Evolutionary conservation across 2,888 invertebrate species (phyloP), one percentile per base, ranked within the genome.

Genomic region (Hirtodrosophila histrioides): DNA sequence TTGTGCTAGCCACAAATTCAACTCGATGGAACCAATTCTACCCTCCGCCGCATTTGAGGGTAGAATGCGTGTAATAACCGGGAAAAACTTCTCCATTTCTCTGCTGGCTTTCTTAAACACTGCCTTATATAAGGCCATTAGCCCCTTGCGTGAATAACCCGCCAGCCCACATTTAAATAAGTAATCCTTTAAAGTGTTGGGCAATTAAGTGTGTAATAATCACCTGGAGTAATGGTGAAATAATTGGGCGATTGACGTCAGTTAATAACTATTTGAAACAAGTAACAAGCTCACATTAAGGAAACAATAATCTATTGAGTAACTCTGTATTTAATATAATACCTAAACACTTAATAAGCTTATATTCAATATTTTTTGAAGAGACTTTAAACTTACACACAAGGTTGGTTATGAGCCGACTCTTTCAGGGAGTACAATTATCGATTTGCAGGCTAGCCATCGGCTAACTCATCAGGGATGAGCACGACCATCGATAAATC

Each of bases 1-100:
- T 11, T 89, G 86, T 0, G 84, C 86, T 53, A 89, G 51, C 72
- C 78, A 84, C 23, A 86, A 41, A 44, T 86, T 89, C 17, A 88
- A 62, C 48, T 86, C 78, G 4, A 89, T 76, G 1, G 89, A 89
- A 31, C 89, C 89, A 10, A 89, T 68, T 36, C 23, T 61, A 3
- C 89, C 89, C 17, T 57, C 63, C 0, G 55, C 48, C 3, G 86
- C 75, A 67, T 86, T 69, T 0, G 89, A 89, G 29, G 78, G 75
- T 31, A 65, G 49, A 46, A 86, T n/a, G 4, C 31, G 63, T 17
- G 62, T 61, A 10, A 49, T 50, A 4, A 48, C 10, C 7, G 33
- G 41, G 39, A 60, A 12, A 6, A 81, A 39, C 33, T 54, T 66
- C 8, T 49, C 49, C 81, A 84, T 84, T 41, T 49, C 10, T 35